phyloP scores from a whole-genome alignment of 2,113 vertebrate species.

The Mesitornis unicolor region DNA sequence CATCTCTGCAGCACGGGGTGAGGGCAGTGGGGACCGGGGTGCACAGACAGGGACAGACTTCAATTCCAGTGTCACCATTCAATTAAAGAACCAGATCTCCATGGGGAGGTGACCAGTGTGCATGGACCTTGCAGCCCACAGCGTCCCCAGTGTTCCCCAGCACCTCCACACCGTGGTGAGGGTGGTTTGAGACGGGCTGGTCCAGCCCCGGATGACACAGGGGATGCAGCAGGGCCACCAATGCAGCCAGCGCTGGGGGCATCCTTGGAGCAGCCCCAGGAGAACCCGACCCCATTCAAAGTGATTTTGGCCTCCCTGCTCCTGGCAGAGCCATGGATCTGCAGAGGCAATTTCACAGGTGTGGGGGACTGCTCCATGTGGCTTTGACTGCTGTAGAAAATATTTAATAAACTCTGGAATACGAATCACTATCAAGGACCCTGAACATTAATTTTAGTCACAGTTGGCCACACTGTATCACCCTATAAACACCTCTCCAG shows the following conservation, averaged over 20 bases:
- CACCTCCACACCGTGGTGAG: too few relatives aligned
- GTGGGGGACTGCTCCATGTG: background rate
- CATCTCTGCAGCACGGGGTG: too few relatives aligned
- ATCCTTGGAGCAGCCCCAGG: background rate
- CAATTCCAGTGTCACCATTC: background rate
- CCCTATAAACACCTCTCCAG: conserved; percentile 80
- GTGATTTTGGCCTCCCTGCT: background rate
- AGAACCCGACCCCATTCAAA: background rate
- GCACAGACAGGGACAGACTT: background rate
- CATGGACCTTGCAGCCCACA: too few relatives aligned
- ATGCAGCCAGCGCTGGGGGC: background rate
- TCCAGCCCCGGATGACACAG: background rate
- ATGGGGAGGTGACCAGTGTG: accelerated
- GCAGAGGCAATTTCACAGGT: background rate
- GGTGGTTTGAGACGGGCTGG: background rate
- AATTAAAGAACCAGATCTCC: accelerated
- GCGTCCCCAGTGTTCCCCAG: too few relatives aligned
- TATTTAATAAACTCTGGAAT: conserved; percentile 64
- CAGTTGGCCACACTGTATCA: conserved; percentile 74
- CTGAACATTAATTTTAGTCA: conserved; percentile 78
- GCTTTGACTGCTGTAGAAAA: conserved; percentile 30
- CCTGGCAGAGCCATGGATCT: background rate
- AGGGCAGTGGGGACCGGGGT: too few relatives aligned
- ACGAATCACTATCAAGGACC: conserved; percentile 61
- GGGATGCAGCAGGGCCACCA: background rate